Evolutionary conservation across 2,797 vertebrate genomes (phyloP).

Genomic region (Semaprochilodus insignis): DNA sequence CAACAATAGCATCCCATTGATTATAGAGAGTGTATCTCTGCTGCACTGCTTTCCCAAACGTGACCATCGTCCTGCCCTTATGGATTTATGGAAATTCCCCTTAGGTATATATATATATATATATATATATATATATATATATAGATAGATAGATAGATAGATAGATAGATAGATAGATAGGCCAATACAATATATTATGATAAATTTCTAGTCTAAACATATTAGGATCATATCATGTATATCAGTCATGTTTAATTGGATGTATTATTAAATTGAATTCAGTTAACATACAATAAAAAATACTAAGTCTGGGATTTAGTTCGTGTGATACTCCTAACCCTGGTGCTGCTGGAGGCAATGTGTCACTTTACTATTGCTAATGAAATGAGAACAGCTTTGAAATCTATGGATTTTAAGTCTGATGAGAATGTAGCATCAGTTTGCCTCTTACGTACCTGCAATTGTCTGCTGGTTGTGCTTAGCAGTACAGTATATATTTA

Average conservation of each 20-base stretch:
- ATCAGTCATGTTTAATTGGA: too few species aligned
- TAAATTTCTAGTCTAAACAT: too few species aligned
- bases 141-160: too few species aligned
- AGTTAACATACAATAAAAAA: neutral
- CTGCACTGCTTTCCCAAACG: neutral
- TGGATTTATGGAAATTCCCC: neutral
- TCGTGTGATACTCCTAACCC: neutral
- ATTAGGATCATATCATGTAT: too few species aligned
- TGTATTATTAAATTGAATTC: too few species aligned
- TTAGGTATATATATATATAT: neutral
- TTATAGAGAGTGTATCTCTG: slow-evolving; percentile 57
- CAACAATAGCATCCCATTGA: slow-evolving; percentile 68
- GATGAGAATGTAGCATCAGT: neutral
- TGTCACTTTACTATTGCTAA: neutral
- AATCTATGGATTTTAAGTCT: neutral
- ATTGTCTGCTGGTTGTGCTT: neutral
- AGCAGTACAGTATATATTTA: neutral
- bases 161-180: too few species aligned
- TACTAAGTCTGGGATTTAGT: neutral
- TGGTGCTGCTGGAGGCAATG: neutral
- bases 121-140: too few species aligned
- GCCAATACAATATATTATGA: too few species aligned
- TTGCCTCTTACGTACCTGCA: neutral
- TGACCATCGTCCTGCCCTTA: neutral
- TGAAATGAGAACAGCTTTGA: neutral